These are phyloP conservation scores for Lasioglossum baleicum DNA, from an alignment of 1,140 invertebrate genomes.

Conservation along the genomic window DNA sequence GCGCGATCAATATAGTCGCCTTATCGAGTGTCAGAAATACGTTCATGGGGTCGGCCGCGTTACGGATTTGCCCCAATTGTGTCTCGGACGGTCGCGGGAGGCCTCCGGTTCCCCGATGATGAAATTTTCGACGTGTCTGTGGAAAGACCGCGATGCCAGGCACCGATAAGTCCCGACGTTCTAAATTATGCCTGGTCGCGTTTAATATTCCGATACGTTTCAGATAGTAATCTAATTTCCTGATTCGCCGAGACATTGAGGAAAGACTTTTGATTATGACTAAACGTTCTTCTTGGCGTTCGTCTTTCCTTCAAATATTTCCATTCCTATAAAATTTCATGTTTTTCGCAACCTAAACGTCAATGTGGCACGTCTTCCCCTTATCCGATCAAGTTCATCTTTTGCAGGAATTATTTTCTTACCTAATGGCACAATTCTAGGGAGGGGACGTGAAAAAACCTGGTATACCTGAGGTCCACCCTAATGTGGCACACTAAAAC, in stretches of 20 bases:
- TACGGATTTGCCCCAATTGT: conserved; percentile 54
- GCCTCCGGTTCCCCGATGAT: conserved; percentile 12
- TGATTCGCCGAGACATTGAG: background rate
- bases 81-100: conserved; percentile 23
- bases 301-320: too few relatives aligned
- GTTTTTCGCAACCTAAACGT: too few relatives aligned
- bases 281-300: too few relatives aligned
- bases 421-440: too few relatives aligned
- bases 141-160: conserved; percentile 10
- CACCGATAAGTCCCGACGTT: conserved; percentile 16
- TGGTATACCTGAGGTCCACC: too few relatives aligned
- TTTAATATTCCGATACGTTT: background rate
- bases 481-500: too few relatives aligned
- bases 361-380: too few relatives aligned
- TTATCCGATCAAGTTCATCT: too few relatives aligned
- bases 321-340: too few relatives aligned
- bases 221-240: conserved; percentile 17
- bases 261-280: too few relatives aligned
- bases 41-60: conserved; percentile 13
- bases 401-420: too few relatives aligned
- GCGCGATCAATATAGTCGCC: conserved; percentile 16
- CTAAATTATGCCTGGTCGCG: conserved; percentile 11
- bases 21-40: conserved; percentile 49
- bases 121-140: conserved; percentile 31
- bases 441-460: too few relatives aligned